Evolutionary conservation across 1,140 invertebrate genomes (phyloP), one percentile per base, ranked within the genome.

Genomic region (Drosophila ananassae): DNA sequence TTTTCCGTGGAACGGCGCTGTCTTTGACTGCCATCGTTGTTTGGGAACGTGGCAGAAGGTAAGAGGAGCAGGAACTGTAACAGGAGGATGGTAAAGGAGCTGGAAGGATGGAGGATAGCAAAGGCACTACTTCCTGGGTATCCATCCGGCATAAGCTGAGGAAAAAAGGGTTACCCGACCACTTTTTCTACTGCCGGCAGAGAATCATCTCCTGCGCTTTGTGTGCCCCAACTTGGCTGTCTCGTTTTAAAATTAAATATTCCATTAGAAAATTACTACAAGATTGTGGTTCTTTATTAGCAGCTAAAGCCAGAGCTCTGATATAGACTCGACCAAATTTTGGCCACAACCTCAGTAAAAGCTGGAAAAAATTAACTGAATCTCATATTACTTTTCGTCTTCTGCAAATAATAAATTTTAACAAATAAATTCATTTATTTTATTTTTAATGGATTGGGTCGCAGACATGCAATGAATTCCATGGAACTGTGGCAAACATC

Each of bases 261-360:
- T 90, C 87, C 87, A 90, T 90, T 90, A 90, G 87, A 90, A 90
- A 90, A 90, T 90, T 90, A 90, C 87, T 90, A 90, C 89, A 90
- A 90, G 87, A 90, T 90, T 90, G 87, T 84, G 87, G 79, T 79
- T 71, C 67, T 79, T 71, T 68, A 74, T 47, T 58, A 77, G 74
- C 75, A 62, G 60, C 66, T 32, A 63, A 62, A 59, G 28, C 34
- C 60, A 22, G 32, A 28, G 44, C 57, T 39, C 24, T 61, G 68
- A 55, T 55, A 73, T 24, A 32, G 60, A 78, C 76, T 82, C 79
- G 57, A 67, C 72, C 64, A 81, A 59, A 57, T 57, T 60, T 50
- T 21, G 47, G 66, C 51, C 66, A 25, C 66, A 69, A 69, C n/a
- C n/a, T n/a, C n/a, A n/a, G n/a, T n/a, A n/a, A 22, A 32, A 22